These are phyloP conservation scores for Syrmaticus mikado DNA, from an alignment of 2,113 vertebrate species.

Conservation along the genomic window DNA sequence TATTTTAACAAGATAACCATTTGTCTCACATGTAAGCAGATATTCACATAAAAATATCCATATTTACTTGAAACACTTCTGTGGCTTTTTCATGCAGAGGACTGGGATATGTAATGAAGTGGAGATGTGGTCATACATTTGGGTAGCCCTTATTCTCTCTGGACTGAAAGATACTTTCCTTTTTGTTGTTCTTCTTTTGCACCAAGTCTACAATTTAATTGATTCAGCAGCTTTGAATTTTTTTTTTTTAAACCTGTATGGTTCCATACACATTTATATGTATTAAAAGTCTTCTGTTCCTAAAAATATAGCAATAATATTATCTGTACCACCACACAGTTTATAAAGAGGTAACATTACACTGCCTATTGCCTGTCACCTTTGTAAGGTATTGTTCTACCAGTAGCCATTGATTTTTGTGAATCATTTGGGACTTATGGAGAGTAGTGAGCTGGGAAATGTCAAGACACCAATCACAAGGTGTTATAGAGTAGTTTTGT, in stretches of 20 bases:
- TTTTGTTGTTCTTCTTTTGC: neutral
- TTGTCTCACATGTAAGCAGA: neutral
- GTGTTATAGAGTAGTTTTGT: constrained; percentile 40
- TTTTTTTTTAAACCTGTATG: neutral
- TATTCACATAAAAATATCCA: neutral
- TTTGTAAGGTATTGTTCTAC: constrained; percentile 27
- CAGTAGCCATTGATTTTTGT: constrained; percentile 62
- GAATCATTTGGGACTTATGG: constrained; percentile 37
- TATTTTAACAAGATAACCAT: neutral
- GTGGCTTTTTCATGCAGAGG: neutral
- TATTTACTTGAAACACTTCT: neutral
- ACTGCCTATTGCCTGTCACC: constrained; percentile 17
- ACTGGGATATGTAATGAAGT: neutral
- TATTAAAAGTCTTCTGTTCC: neutral
- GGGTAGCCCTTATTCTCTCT: neutral
- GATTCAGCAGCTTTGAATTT: neutral
- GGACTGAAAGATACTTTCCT: neutral
- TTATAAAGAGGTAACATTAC: neutral
- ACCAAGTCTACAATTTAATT: neutral
- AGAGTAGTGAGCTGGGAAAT: constrained; percentile 49
- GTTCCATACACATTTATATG: neutral
- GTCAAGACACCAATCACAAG: constrained; percentile 52
- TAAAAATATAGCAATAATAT: neutral
- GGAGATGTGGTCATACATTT: neutral
- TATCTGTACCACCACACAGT: neutral